These are phyloP conservation scores for Nemapogon koenigi DNA, from an alignment of 2,888 invertebrate species.

Conservation along the genomic window DNA sequence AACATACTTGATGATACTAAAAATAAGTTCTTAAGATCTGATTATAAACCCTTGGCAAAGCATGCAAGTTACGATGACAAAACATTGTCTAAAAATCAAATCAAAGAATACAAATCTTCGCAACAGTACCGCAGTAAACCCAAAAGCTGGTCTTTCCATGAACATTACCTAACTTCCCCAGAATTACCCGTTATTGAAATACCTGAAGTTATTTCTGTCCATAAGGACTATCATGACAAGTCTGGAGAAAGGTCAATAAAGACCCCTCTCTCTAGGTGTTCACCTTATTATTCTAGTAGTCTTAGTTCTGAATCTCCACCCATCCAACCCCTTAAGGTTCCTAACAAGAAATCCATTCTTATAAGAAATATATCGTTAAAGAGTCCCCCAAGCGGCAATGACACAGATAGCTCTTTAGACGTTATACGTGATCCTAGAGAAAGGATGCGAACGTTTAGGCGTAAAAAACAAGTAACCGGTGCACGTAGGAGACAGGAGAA, in stretches of 20 bases:
- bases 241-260: slow-evolving; percentile 53
- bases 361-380: slow-evolving; percentile 68
- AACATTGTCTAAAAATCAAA: slow-evolving; percentile 68
- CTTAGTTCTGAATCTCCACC: slow-evolving; percentile 77
- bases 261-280: slow-evolving; percentile 69
- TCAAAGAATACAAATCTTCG: slow-evolving; percentile 67
- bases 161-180: slow-evolving; percentile 64
- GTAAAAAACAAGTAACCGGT: slow-evolving; percentile 68
- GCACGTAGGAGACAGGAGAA: slow-evolving; percentile 63
- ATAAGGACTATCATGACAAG: slow-evolving; percentile 51
- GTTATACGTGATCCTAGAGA: slow-evolving; percentile 72
- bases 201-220: slow-evolving; percentile 55
- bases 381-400: slow-evolving; percentile 77
- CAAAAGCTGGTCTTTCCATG: slow-evolving; percentile 70
- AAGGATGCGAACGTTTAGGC: slow-evolving; percentile 71
- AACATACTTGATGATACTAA: slow-evolving; percentile 42
- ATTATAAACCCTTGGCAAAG: slow-evolving; percentile 66
- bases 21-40: slow-evolving; percentile 53
- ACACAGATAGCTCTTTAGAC: slow-evolving; percentile 75
- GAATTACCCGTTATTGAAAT: slow-evolving; percentile 61
- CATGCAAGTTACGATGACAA: slow-evolving; percentile 72
- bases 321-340: slow-evolving; percentile 69
- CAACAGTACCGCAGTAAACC: slow-evolving; percentile 63
- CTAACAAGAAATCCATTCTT: slow-evolving; percentile 69
- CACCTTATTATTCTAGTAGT: slow-evolving; percentile 78